phyloP scores from a whole-genome alignment of 1,140 invertebrate genomes.

The Drosophila leontia region DNA sequence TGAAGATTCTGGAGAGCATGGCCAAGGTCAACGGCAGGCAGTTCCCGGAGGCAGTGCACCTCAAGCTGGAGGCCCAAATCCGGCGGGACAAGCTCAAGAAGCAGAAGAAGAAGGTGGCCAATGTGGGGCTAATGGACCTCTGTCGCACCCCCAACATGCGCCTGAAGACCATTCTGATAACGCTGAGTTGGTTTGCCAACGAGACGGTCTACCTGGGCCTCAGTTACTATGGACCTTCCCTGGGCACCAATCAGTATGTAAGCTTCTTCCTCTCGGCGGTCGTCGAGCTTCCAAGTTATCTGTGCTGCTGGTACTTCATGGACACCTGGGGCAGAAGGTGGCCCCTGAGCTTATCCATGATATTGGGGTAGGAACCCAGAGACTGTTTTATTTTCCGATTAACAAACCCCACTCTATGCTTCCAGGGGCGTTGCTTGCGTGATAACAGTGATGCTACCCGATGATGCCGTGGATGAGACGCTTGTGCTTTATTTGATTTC shows the following conservation, averaged over 20 bases:
- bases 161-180: slow-evolving; percentile 89
- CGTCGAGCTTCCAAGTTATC: slow-evolving; percentile 94
- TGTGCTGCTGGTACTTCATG: slow-evolving; percentile 94
- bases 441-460: slow-evolving; percentile 91
- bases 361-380: slow-evolving; percentile 85
- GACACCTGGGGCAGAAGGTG: slow-evolving; percentile 92
- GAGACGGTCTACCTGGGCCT: slow-evolving; percentile 93
- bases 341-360: slow-evolving; percentile 93
- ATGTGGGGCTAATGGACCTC: slow-evolving; percentile 89
- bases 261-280: slow-evolving; percentile 93
- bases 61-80: slow-evolving; percentile 88
- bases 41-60: slow-evolving; percentile 90
- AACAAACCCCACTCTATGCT: neutral
- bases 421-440: slow-evolving; percentile 91
- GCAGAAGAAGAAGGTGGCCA: slow-evolving; percentile 87
- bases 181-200: slow-evolving; percentile 89
- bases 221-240: slow-evolving; percentile 93
- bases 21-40: slow-evolving; percentile 91
- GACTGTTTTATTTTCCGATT: rapidly evolving
- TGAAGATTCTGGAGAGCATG: slow-evolving; percentile 90
- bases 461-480: slow-evolving; percentile 90
- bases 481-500: slow-evolving; percentile 93
- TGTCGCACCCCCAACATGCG: slow-evolving; percentile 94
- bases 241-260: slow-evolving; percentile 93
- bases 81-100: slow-evolving; percentile 84